phyloP scores from a whole-genome alignment of 2,797 vertebrate genomes.

The Cyprinodon diabolis region DNA sequence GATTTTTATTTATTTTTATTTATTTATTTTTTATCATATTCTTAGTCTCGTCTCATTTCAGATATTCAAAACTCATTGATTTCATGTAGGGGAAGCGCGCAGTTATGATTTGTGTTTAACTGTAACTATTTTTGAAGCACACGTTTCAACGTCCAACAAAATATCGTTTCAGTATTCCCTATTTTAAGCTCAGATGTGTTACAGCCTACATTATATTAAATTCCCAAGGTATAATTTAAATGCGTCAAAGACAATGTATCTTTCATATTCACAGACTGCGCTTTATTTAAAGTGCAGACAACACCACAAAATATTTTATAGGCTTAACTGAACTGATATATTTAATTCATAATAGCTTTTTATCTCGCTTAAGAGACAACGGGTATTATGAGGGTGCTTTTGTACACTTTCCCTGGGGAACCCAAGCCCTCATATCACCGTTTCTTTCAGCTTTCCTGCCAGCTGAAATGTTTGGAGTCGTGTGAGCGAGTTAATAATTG shows the following conservation, averaged over 20 bases:
- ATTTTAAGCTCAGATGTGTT: not conserved
- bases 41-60: not conserved
- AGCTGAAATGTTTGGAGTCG: slow-evolving; percentile 76
- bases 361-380: slow-evolving; percentile 58
- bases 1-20: not conserved
- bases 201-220: not conserved
- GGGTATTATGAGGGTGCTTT: slow-evolving; percentile 54
- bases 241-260: not conserved
- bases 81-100: slow-evolving; percentile 12
- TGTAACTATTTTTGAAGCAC: no score
- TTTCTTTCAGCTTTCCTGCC: slow-evolving; percentile 57
- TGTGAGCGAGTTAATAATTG: slow-evolving; percentile 78
- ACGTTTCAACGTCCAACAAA: not conserved
- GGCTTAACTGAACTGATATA: slow-evolving; percentile 45
- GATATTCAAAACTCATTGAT: not conserved
- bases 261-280: not conserved
- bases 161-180: not conserved
- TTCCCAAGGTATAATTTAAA: not conserved
- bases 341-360: slow-evolving; percentile 67
- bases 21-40: not conserved
- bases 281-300: not conserved
- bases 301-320: slow-evolving; percentile 14
- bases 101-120: not conserved
- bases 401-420: slow-evolving; percentile 67
- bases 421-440: slow-evolving; percentile 57